These are phyloP conservation scores for Parasteatoda tepidariorum DNA, from an alignment of 1,140 invertebrate species.

Conservation along the genomic window DNA sequence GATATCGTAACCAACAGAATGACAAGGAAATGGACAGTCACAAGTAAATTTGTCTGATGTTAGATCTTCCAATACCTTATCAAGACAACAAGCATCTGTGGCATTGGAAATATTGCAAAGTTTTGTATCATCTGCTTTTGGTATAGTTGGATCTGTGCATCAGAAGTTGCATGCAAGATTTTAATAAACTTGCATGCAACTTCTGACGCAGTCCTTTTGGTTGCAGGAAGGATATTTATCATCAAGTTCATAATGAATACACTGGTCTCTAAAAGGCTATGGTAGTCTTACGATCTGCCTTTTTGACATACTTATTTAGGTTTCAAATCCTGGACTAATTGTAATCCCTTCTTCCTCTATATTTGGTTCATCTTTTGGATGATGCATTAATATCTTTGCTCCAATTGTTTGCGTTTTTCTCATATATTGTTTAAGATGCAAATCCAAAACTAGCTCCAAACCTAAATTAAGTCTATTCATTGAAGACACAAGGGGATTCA, in stretches of 20 bases:
- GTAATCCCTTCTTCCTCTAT: slow-evolving; percentile 11
- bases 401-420: not conserved
- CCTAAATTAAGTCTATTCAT: not conserved
- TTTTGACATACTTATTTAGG: not conserved
- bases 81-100: not conserved
- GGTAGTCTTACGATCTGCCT: not conserved
- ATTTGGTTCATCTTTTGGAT: not conserved
- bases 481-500: not conserved
- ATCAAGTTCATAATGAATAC: not conserved
- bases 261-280: slow-evolving; percentile 25
- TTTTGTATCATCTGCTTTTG: not conserved
- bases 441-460: not conserved
- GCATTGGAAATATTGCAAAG: not conserved
- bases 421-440: not conserved
- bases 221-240: not conserved
- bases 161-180: not conserved
- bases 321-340: slow-evolving; percentile 19
- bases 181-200: not conserved
- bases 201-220: not conserved
- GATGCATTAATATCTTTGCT: slow-evolving; percentile 16
- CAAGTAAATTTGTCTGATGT: not conserved
- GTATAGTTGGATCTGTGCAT: slow-evolving; percentile 4
- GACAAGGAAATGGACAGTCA: slow-evolving; percentile 16
- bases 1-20: not conserved
- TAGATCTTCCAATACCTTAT: not conserved